Evolutionary conservation across 2,113 vertebrate genomes (phyloP), one percentile per base, ranked within the genome.

Genomic region (Agelaius phoeniceus): DNA sequence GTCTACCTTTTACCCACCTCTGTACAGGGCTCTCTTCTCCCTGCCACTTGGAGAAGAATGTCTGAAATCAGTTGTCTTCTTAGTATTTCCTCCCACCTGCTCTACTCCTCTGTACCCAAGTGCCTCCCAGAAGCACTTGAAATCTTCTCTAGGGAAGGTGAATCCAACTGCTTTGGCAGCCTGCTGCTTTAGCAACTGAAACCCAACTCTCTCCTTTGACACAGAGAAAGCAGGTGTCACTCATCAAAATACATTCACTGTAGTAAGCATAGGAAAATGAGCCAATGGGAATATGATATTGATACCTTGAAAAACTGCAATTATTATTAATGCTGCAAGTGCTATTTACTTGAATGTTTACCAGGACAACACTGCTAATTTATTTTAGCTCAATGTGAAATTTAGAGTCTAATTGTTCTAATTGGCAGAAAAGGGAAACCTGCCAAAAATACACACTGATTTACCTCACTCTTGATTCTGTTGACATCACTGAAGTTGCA

Each of bases 281-380:
- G 44, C 57, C 89, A 86, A 75, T 81, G 62, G 37, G 41, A 94
- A 66, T 39, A 30, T 4, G 3, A 39, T 66, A 77, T n/a, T 63
- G 77, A 74, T 80, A 80, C 52, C 43, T 61, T 61, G 51, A 37
- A 93, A 90, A 86, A 69, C 37, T 69, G n/a, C 61, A 78, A 15
- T 92, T 94, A 37, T 68, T 79, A 57, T 59, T 96, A 90, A 81
- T 4, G 10, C 65, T 90, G 79, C 59, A 72, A 81, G 33, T 90
- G 48, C 68, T 95, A n/a, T 93, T 96, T 96, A 74, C 87, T 94
- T 90, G 73, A 96, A 80, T 20, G n/a, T 94, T 94, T 95, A 86
- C 93, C 63, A 81, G 93, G 65, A 93, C 84, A 92, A 84, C 5
- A 5, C 61, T 88, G 79, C 63, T 96, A 59, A 91, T 95, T 95